Evolutionary conservation across 64 coral and sea anemone species (phyloP).

Genomic region (Anthopleura sola): DNA sequence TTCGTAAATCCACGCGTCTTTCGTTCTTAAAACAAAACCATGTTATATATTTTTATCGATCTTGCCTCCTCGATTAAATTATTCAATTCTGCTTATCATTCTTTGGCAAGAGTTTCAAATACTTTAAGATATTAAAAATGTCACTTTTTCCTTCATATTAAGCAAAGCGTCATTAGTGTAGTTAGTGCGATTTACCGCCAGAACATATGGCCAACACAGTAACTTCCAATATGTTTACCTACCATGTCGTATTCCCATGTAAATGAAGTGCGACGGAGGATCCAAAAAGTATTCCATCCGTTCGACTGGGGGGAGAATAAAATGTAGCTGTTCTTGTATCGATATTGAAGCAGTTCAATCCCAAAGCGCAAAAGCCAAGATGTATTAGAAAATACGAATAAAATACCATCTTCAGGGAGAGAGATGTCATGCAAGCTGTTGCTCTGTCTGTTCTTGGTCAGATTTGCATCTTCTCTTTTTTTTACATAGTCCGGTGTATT

Average conservation of each 20-base stretch:
- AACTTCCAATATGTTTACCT: conserved; percentile 1
- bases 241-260: neutral
- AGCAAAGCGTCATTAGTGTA: neutral
- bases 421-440: neutral
- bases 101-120: neutral
- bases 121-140: neutral
- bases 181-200: neutral
- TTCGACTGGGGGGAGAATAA: neutral
- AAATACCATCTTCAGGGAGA: neutral
- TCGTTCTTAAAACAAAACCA: neutral
- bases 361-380: neutral
- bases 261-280: neutral
- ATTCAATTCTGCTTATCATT: neutral
- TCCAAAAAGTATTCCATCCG: neutral
- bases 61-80: neutral
- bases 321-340: neutral
- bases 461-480: conserved; percentile 4
- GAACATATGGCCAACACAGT: neutral
- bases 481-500: neutral
- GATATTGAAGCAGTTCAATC: neutral
- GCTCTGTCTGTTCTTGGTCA: neutral
- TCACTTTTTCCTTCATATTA: neutral
- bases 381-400: neutral
- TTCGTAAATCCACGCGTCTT: too few relatives aligned
- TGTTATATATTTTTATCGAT: neutral